Evolutionary conservation across 2,888 invertebrate species (phyloP), one percentile per base, ranked within the genome.

Genomic region (Ophraella communa): DNA sequence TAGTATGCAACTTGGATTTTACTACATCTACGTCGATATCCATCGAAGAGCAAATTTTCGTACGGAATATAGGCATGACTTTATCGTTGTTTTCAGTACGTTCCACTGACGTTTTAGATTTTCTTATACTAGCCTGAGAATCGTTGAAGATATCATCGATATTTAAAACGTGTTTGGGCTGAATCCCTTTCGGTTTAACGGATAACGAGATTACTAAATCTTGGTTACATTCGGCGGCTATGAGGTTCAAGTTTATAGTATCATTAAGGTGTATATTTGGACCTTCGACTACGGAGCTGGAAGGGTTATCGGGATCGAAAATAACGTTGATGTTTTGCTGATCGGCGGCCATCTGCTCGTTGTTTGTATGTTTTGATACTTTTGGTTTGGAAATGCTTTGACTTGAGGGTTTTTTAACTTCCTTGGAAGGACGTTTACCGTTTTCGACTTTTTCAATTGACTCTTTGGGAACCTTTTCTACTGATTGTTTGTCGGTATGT

Each of bases 21-120:
- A 64, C 73, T 17, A 64, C 66, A 17, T 68, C 55, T n/a, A 76
- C 74, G 57, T 76, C 74, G 33, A 76, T 74, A 24, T 76, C 71
- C 62, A 75, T 61, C 5, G 75, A 75, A 1, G 76, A 76, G 62
- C 76, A 76, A 17, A 75, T 44, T 45, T 73, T 73, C n/a, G 73
- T 75, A 21, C 76, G 67, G 4, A 55, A 65, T 18, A 75, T 52
- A 4, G 74, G 73, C 45, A 72, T 72, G 21, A 68, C 42, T 17
- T 55, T 47, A 33, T 74, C 71, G 44, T 51, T 27, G 7, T 10
- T 17, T 17, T 24, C 24, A 14, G 27, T 10, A 4, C 20, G 49
- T 23, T 27, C 27, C 11, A 27, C 7, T 1, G 21, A 21, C 11
- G 11, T 21, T 21, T 21, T 51, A 17, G 49, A 24, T 51, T 51